A percentile compares a stretch with the other conserved stretches of the same genome.
These are phyloP conservation scores for Ophthalmolycus amberensis DNA, from an alignment of 2,113 vertebrate genomes.

Conservation along the genomic window DNA sequence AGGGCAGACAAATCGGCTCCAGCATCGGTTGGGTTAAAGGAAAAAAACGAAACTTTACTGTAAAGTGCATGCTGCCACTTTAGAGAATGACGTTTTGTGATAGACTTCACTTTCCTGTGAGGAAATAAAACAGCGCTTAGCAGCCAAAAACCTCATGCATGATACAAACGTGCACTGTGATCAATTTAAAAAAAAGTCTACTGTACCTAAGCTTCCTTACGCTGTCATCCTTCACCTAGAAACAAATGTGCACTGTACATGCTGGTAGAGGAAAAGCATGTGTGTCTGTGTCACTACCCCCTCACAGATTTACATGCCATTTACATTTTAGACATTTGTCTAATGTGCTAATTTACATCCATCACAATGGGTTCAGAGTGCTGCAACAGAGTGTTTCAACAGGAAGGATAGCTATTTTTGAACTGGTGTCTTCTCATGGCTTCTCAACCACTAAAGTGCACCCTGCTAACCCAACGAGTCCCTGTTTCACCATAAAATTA, in stretches of 20 bases:
- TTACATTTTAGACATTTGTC: constrained; percentile 17
- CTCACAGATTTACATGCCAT: constrained; percentile 2
- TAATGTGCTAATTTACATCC: constrained; percentile 29
- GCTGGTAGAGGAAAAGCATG: background rate
- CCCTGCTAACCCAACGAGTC: background rate
- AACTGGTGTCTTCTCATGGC: background rate
- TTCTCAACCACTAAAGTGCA: background rate
- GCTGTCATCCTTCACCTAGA: background rate
- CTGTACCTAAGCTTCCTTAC: background rate
- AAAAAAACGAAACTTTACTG: constrained; percentile 38
- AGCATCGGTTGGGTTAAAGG: constrained; percentile 45
- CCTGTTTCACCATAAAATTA: background rate
- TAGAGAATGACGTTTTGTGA: constrained; percentile 22
- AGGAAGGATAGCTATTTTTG: background rate
- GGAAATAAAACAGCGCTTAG: background rate
- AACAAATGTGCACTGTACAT: background rate
- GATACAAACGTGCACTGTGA: background rate
- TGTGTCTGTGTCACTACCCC: background rate
- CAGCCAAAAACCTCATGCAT: background rate
- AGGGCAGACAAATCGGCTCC: constrained; percentile 47
- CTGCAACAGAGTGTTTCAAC: background rate
- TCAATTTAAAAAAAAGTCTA: background rate
- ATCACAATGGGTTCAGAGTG: constrained; percentile 10
- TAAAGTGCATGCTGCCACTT: constrained; percentile 31
- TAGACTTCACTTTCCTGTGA: constrained; percentile 1